These are phyloP conservation scores for Nematopogon swammerdamellus DNA, from an alignment of 2,888 invertebrate species.

Conservation along the genomic window DNA sequence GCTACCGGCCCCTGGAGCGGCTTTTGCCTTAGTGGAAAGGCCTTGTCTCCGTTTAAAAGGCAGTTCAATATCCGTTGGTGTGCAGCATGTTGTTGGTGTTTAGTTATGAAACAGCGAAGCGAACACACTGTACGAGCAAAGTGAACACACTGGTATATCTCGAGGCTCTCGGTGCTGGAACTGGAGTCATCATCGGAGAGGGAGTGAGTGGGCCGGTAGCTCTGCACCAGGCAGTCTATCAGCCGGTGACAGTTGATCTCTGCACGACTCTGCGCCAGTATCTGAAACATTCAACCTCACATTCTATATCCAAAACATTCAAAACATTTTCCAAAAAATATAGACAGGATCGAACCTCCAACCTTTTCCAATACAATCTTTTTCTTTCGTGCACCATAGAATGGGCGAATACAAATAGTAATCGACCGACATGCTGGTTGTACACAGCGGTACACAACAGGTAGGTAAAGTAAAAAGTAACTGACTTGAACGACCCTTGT, in stretches of 20 bases:
- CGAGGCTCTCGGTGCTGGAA: constrained; percentile 64
- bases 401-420: no score
- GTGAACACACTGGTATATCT: constrained; percentile 64
- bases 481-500: constrained; percentile 63
- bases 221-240: constrained; percentile 66
- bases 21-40: no score
- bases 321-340: no score
- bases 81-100: no score
- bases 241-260: constrained; percentile 68
- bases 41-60: no score
- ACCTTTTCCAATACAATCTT: no score
- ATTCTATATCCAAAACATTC: no score
- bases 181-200: constrained; percentile 51
- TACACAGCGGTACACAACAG: constrained; percentile 15
- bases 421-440: no score
- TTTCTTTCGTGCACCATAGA: no score
- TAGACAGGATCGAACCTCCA: no score
- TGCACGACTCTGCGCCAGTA: constrained; percentile 63
- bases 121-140: constrained; percentile 59
- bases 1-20: no score
- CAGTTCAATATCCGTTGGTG: no score
- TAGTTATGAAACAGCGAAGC: not conserved
- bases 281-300: constrained; percentile 27
- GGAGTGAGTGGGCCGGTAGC: constrained; percentile 57
- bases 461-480: not conserved